Conservation (phyloP, 2,888 invertebrate genomes). For the Petrolisthes manimaculis region DNA sequence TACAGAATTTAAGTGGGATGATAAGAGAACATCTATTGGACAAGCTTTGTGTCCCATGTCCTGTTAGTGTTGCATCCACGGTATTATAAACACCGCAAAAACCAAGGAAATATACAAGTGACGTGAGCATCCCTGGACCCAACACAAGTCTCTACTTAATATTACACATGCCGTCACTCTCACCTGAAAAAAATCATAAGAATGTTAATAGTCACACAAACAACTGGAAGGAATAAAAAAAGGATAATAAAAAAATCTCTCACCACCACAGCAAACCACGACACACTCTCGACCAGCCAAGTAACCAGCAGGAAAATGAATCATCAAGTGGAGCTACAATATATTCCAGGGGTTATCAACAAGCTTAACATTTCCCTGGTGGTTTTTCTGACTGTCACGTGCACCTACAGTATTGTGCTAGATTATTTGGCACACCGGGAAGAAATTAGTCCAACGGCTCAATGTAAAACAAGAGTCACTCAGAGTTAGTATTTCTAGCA, state of each 20-base stretch:
- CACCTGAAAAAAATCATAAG: slow-evolving; percentile 55
- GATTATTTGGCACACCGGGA: neutral
- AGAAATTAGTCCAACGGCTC: slow-evolving; percentile 6
- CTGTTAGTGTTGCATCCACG: neutral
- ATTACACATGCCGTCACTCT: slow-evolving; percentile 57
- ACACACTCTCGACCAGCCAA: slow-evolving; percentile 28
- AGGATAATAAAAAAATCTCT: slow-evolving; percentile 2
- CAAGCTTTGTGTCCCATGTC: neutral
- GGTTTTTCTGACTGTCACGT: neutral
- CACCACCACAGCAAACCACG: slow-evolving; percentile 27
- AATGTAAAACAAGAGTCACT: neutral
- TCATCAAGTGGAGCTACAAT: neutral
- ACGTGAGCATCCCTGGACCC: slow-evolving; percentile 65
- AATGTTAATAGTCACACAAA: slow-evolving; percentile 50
- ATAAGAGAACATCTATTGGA: slow-evolving; percentile 4
- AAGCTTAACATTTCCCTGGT: neutral
- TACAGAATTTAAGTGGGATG: neutral
- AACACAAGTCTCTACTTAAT: slow-evolving; percentile 60
- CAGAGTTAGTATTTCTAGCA: slow-evolving; percentile 34
- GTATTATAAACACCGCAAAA: neutral
- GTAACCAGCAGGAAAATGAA: slow-evolving; percentile 2
- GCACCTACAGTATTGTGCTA: neutral
- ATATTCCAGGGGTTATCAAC: neutral
- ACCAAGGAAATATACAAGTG: slow-evolving; percentile 6
- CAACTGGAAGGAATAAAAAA: slow-evolving; percentile 16